Evolutionary conservation across 2,113 vertebrate genomes (phyloP), one percentile per base, ranked within the genome.

Genomic region (Peromyscus leucopus): DNA sequence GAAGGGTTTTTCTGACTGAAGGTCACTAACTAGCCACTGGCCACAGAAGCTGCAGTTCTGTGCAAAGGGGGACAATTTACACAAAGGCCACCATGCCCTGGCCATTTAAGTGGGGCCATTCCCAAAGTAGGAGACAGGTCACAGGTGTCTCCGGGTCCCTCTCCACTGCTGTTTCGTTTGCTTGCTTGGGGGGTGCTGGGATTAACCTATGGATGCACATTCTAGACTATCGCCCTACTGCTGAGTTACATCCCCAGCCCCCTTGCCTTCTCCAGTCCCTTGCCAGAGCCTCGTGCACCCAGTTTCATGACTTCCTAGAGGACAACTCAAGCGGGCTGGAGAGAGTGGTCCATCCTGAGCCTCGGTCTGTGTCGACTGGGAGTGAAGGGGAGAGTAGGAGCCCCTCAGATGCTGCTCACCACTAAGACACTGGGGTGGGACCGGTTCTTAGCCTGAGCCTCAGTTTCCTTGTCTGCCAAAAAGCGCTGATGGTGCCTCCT

Each of bases 311-410:
- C 22, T 82, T 87, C 57, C 39, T 51, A 26, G 36, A 7, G 7
- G 36, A 61, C 28, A 65, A 16, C 42, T 17, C 22, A n/a, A 65
- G 57, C 7, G 39, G 36, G 28, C 8, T 3, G 69, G 80, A 46
- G 24, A 75, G 36, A 2, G 1, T 28, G 24, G 39, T 31, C 24
- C 4, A 8, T n/a, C 51, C 22, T 55, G 74, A 86, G 59, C 26
- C 21, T 36, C 65, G 2, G 39, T 63, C 33, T 69, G 69, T 82
- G 69, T 26, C 36, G 5, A 4, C 82, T n/a, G 48, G 28, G 57
- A 17, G 16, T 19, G 17, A 51, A 0, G 2, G 63, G 33, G 22
- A 69, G 33, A 2, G 9, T 26, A 26, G 3, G 17, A 0, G 67
- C 26, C 36, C 42, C 21, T 31, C 3, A 28, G 65, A 78, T 65